Evolutionary conservation across 2,888 invertebrate genomes (phyloP).

Genomic region (Drosophila paranaensis): DNA sequence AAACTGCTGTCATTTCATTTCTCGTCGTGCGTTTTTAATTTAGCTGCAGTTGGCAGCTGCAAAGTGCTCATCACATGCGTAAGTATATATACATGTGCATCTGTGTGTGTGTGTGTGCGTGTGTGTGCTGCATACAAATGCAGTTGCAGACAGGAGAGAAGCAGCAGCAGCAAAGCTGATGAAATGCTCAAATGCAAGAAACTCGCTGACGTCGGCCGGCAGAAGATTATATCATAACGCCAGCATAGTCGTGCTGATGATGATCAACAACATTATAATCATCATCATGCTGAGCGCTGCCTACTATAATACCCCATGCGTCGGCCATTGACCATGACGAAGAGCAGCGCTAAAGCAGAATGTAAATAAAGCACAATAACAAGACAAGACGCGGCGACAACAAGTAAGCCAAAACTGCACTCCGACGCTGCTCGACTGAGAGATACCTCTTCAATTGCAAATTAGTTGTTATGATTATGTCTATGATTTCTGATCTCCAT

Average conservation of each 20-base stretch:
- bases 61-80: slow-evolving; percentile 43
- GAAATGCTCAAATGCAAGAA: slow-evolving; percentile 55
- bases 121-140: slow-evolving; percentile 44
- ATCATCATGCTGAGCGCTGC: slow-evolving; percentile 14
- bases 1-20: slow-evolving; percentile 58
- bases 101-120: slow-evolving; percentile 17
- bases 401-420: slow-evolving; percentile 45
- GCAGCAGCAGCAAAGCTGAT: slow-evolving; percentile 38
- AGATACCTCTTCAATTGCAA: slow-evolving; percentile 20
- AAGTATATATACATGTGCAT: slow-evolving; percentile 5
- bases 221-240: slow-evolving; percentile 82
- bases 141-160: slow-evolving; percentile 36
- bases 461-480: too few species aligned
- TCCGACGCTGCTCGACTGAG: slow-evolving; percentile 4
- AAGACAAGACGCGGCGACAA: slow-evolving; percentile 54
- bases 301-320: slow-evolving; percentile 74
- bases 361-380: slow-evolving; percentile 75
- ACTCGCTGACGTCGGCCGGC: slow-evolving; percentile 55
- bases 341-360: slow-evolving; percentile 71
- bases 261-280: slow-evolving; percentile 29
- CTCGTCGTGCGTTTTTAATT: slow-evolving; percentile 66
- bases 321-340: slow-evolving; percentile 84
- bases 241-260: slow-evolving; percentile 50
- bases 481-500: too few species aligned
- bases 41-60: slow-evolving; percentile 72